Conservation (phyloP, 2,797 vertebrate genomes). For the Lerista edwardsae region DNA sequence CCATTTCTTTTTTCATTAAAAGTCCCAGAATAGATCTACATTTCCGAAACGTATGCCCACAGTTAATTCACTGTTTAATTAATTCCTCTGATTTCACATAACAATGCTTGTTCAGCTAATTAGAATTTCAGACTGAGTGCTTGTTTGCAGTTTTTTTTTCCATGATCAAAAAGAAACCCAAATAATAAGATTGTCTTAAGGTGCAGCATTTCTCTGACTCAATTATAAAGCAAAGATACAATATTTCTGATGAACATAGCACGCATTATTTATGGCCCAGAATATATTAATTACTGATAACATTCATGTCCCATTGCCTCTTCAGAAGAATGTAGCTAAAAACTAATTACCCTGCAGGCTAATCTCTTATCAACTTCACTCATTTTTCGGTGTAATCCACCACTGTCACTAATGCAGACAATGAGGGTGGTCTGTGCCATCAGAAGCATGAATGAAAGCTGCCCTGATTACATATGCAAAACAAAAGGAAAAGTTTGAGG, state of each 20-base stretch:
- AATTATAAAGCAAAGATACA: conserved; percentile 14
- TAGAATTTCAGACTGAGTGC: conserved; percentile 40
- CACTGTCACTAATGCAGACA: background rate
- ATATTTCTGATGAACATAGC: conserved; percentile 5
- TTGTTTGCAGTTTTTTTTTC: conserved; percentile 31
- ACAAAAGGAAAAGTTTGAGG: background rate
- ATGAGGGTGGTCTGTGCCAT: background rate
- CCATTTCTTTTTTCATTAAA: background rate
- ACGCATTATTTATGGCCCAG: conserved; percentile 23
- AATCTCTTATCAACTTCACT: conserved; percentile 23
- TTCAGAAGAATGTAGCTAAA: conserved; percentile 20
- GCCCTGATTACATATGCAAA: background rate
- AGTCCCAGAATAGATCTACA: background rate
- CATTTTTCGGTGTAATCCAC: conserved; percentile 1
- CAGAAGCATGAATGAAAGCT: conserved; percentile 1
- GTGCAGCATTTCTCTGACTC: background rate
- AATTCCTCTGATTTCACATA: conserved; percentile 46
- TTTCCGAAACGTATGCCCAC: background rate
- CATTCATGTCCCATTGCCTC: background rate
- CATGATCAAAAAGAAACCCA: background rate
- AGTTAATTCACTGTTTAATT: conserved; percentile 46
- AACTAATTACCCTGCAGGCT: conserved; percentile 26
- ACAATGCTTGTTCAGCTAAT: conserved; percentile 39
- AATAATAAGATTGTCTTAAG: conserved; percentile 37
- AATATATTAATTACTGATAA: conserved; percentile 45